Evolutionary conservation across 2,113 vertebrate species (phyloP).

Genomic region (Peromyscus polionotus): DNA sequence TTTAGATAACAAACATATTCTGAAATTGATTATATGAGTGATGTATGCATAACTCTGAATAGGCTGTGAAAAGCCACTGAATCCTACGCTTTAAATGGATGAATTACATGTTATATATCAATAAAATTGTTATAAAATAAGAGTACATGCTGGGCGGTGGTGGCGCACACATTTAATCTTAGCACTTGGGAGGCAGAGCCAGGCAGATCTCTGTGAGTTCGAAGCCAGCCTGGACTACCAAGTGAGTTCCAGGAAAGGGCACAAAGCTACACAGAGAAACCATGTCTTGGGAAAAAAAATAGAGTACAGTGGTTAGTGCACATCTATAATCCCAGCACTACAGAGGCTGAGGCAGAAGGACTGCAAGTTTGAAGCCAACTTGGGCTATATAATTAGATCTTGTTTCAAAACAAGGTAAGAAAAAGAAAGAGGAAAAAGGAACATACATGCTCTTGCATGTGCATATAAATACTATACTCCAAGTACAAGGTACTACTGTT

Average conservation of each 20-base stretch:
- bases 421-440: neutral
- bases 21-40: neutral
- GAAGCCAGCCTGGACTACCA: too few relatives aligned
- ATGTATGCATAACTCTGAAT: neutral
- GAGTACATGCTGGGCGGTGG: neutral
- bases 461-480: neutral
- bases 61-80: neutral
- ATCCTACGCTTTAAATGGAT: neutral
- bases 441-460: neutral
- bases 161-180: too few relatives aligned
- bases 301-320: neutral
- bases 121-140: neutral
- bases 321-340: neutral
- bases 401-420: neutral
- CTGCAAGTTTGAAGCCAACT: neutral
- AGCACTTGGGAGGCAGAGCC: too few relatives aligned
- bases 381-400: neutral
- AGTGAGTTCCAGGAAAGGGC: too few relatives aligned
- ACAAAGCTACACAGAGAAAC: too few relatives aligned
- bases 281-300: neutral
- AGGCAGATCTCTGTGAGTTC: too few relatives aligned
- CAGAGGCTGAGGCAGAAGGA: neutral
- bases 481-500: neutral
- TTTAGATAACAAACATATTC: neutral
- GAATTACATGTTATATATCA: neutral